Evolutionary conservation across 2,113 vertebrate genomes (phyloP).

Genomic region (Planiliza haematocheilus): DNA sequence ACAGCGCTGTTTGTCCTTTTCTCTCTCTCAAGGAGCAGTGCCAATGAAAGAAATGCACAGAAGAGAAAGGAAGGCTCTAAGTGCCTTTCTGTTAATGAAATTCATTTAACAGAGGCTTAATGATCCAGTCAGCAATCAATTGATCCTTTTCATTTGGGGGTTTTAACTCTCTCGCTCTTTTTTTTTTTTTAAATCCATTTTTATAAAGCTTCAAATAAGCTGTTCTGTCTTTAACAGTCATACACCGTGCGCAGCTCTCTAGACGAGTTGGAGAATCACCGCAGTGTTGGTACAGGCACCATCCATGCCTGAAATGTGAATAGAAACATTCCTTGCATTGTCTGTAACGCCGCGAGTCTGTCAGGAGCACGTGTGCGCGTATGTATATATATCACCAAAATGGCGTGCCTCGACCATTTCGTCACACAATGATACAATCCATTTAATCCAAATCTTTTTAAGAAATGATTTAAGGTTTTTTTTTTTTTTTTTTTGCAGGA

Average conservation of each 20-base stretch:
- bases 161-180: background rate
- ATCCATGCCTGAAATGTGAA: constrained; percentile 74
- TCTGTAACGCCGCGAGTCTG: constrained; percentile 67
- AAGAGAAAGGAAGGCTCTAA: constrained; percentile 4
- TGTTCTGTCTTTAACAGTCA: constrained; percentile 24
- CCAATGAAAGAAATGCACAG: constrained; percentile 26
- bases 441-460: constrained; percentile 85
- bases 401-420: constrained; percentile 76
- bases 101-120: constrained; percentile 52
- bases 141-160: background rate
- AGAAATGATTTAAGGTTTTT: constrained; percentile 84
- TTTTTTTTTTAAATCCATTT: constrained; percentile 2
- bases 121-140: constrained; percentile 35
- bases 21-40: constrained; percentile 46
- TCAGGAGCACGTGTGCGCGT: constrained; percentile 54
- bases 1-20: constrained; percentile 74
- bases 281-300: constrained; percentile 52
- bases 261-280: constrained; percentile 24
- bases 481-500: constrained; percentile 56
- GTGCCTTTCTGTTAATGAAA: constrained; percentile 45
- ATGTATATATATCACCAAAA: constrained; percentile 81
- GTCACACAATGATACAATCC: constrained; percentile 86
- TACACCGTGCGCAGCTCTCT: constrained; percentile 15
- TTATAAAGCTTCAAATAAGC: constrained; percentile 32
- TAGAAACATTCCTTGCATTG: constrained; percentile 77